Base-by-base conservation (phyloP, 2,113 vertebrate genomes). In the Brevimyrus niger region DNA sequence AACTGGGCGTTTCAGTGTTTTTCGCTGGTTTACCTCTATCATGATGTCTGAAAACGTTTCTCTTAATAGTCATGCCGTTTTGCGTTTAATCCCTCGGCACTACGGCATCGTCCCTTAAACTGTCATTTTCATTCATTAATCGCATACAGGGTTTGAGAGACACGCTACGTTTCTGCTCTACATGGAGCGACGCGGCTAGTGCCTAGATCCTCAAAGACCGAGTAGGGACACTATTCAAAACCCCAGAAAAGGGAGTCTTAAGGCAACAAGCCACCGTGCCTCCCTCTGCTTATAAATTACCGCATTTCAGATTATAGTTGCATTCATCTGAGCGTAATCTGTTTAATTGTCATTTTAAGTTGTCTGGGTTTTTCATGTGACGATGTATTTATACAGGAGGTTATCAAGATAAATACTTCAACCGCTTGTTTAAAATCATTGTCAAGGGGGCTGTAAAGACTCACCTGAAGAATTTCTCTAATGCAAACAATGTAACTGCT, bases 351-450 rank as follows among this genome's bases (percentile, higher is more conserved):
- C n/a, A 50, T 86, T 48, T 86, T 50, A 86, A 15, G 5, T 84
- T 44, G 82, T 19, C 19, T 44, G 42, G 9, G 42, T 84, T 84
- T 46, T 44, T 47, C 46, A 44, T 21, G 13, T 27, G 19, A 44
- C 44, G 38, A n/a, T 19, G 83, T 86, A 86, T 86, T 86, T 86
- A 50, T 27, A 86, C 21, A 50, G n/a, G n/a, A 50, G 44, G 47
- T 47, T 86, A 47, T 48, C 44, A 11, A n/a, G 23, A 86, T 10
- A 86, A 47, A 85, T 85, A 85, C 47, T 85, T 50, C 44, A 85
- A 85, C 47, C 9, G 47, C 44, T 48, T 85, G 83, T 85, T 50
- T 85, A 85, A 85, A 85, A 85, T 85, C 83, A 48, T 27, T 85
- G 83, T 85, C 83, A 85, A 27, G 83, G 44, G 47, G 44, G 44